Percentiles rank a stretch among this genome's conserved stretches.
phyloP scores from a whole-genome alignment of 2,888 invertebrate species.

The Cyrtodaria siliqua region DNA sequence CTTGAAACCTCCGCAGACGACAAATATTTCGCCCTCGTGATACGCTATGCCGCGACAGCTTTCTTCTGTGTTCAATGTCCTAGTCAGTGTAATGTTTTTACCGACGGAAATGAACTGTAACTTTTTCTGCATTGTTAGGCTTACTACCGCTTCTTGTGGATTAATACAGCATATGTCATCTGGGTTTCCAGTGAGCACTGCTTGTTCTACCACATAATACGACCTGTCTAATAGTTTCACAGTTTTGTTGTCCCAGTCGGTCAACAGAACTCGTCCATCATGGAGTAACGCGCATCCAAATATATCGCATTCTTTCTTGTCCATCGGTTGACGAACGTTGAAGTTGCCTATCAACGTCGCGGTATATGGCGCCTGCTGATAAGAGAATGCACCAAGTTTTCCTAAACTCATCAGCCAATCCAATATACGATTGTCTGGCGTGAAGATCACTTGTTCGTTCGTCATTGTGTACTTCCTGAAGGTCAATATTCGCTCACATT shows the following conservation, averaged over 20 bases:
- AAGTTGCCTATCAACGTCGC: conserved; percentile 24
- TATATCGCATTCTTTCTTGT: conserved; percentile 42
- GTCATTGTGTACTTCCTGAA: conserved; percentile 16
- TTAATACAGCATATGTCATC: conserved; percentile 32
- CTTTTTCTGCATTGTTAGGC: conserved; percentile 37
- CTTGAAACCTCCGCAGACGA: conserved; percentile 54
- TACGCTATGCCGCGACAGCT: conserved; percentile 46
- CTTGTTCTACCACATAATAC: conserved; percentile 22
- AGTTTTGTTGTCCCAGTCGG: conserved; percentile 54
- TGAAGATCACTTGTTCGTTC: conserved; percentile 21
- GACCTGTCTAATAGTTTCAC: conserved; percentile 38
- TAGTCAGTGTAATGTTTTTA: conserved; percentile 18
- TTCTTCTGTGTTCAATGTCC: conserved; percentile 30
- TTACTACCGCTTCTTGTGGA: conserved; percentile 39
- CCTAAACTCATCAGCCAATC: conserved; percentile 42
- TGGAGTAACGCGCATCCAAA: conserved; percentile 38
- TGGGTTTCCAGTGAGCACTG: conserved; percentile 31
- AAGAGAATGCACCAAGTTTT: conserved; percentile 34
- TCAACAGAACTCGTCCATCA: conserved; percentile 35
- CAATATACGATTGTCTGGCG: conserved; percentile 32
- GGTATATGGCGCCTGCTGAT: conserved; percentile 33
- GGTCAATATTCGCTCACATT: conserved; percentile 23
- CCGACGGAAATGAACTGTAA: conserved; percentile 41
- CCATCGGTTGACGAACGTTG: conserved; percentile 30
- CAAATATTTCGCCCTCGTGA: conserved; percentile 40